phyloP scores from a whole-genome alignment of 2,797 vertebrate genomes.

The Strix occidentalis region DNA sequence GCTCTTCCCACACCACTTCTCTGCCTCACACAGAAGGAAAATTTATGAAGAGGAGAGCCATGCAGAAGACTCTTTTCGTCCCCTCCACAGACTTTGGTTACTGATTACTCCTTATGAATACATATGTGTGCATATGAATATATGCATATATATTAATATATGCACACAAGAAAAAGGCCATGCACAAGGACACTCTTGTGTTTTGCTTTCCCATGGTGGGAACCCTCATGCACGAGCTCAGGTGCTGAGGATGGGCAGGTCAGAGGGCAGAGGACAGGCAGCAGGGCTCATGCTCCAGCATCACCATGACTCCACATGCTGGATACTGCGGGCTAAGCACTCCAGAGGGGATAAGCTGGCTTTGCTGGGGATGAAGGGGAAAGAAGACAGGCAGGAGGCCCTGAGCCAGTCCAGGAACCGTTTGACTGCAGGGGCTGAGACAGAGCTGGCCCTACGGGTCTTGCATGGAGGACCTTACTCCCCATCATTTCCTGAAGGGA shows the following conservation, averaged over 20 bases:
- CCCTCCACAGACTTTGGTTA: neutral
- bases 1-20: neutral
- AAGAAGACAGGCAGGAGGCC: neutral
- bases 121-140: neutral
- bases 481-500: neutral
- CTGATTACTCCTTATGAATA: neutral
- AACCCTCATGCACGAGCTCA: accelerated
- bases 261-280: neutral
- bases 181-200: neutral
- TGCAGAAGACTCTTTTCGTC: neutral
- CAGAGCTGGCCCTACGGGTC: neutral
- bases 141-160: neutral
- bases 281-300: neutral
- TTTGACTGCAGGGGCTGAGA: neutral
- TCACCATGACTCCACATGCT: neutral
- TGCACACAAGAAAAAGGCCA: neutral
- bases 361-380: neutral
- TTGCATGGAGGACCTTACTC: neutral
- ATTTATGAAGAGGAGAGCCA: neutral
- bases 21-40: neutral
- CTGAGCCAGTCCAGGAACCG: neutral
- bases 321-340: accelerated
- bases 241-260: accelerated
- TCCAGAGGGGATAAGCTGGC: neutral
- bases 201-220: neutral